phyloP scores from a whole-genome alignment of 1,140 invertebrate species.

The Aphaenogaster floridana region DNA sequence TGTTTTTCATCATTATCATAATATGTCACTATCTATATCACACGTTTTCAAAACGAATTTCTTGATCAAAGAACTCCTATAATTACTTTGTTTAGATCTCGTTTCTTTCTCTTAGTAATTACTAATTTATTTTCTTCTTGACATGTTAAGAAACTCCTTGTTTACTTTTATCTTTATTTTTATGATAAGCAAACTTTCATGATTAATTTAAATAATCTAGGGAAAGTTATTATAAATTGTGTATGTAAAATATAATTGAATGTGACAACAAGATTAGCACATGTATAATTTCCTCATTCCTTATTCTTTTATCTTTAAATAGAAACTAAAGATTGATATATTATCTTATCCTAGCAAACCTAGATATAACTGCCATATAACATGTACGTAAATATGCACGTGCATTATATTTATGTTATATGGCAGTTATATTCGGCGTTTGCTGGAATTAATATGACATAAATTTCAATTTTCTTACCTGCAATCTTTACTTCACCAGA shows the following conservation, averaged over 20 bases:
- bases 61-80: no score
- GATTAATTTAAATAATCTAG: conserved; percentile 2
- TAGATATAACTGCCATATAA: no score
- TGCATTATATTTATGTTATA: no score
- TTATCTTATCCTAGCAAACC: not conserved
- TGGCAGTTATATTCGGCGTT: no score
- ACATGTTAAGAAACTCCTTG: not conserved
- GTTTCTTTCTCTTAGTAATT: no score
- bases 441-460: not conserved
- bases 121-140: no score
- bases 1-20: no score
- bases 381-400: no score
- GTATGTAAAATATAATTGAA: not conserved
- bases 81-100: no score
- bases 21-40: no score
- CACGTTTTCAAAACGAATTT: no score
- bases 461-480: not conserved
- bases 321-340: not conserved
- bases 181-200: conserved; percentile 78
- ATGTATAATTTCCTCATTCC: not conserved
- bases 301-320: not conserved
- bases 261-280: not conserved
- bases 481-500: no score
- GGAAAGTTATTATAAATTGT: not conserved
- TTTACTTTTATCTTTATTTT: conserved; percentile 71